Percentiles rank a stretch among this genome's conserved stretches.
These are phyloP conservation scores for Druon quercuslanigerum DNA, from an alignment of 1,140 invertebrate genomes.

Conservation along the genomic window DNA sequence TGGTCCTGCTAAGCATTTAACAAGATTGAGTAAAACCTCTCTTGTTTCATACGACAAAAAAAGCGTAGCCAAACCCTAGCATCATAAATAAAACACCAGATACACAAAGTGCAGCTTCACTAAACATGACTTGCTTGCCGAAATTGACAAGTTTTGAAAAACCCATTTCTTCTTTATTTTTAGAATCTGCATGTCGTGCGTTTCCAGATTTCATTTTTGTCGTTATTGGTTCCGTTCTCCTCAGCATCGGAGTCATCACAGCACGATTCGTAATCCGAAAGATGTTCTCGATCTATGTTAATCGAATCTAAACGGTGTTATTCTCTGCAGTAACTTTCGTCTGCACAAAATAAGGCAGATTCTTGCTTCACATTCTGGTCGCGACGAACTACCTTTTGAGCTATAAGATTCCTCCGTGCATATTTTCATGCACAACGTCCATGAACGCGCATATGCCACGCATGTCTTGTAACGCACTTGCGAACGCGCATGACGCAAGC, in stretches of 20 bases:
- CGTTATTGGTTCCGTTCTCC: too few relatives aligned
- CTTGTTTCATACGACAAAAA: background rate
- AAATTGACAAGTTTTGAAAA: conserved; percentile 8
- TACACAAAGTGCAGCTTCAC: conserved; percentile 5
- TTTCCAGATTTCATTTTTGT: background rate
- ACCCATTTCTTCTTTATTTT: background rate
- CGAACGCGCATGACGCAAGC: too few relatives aligned
- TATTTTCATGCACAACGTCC: too few relatives aligned
- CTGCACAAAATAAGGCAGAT: too few relatives aligned
- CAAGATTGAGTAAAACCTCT: conserved; percentile 12
- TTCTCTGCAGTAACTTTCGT: background rate
- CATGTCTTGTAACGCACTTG: too few relatives aligned
- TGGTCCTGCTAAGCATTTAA: conserved; percentile 28
- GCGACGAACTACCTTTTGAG: too few relatives aligned
- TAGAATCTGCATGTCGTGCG: background rate
- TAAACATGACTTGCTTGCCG: conserved; percentile 18
- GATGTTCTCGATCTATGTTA: background rate
- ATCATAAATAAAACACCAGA: conserved; percentile 31
- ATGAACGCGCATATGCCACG: too few relatives aligned
- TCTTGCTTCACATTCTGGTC: too few relatives aligned
- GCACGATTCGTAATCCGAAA: background rate
- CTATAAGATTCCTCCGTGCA: too few relatives aligned
- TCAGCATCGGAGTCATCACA: background rate
- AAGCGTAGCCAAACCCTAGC: conserved; percentile 12
- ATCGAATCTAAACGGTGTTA: background rate